Evolutionary conservation across 2,888 invertebrate genomes (phyloP).

Genomic region (Dimorphilus gyrociliatus): DNA sequence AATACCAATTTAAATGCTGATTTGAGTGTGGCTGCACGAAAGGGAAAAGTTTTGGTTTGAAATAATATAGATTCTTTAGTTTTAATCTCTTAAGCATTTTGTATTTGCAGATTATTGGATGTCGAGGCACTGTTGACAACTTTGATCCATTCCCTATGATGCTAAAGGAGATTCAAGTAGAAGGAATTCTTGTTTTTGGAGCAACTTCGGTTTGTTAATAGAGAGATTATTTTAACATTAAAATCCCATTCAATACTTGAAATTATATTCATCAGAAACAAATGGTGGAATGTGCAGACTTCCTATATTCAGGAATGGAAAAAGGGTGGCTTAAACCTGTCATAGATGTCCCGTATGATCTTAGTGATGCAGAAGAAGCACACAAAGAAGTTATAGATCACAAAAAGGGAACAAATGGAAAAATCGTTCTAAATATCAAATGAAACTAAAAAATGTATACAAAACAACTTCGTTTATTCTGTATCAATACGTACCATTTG

Average conservation of each 20-base stretch:
- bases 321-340: constrained; percentile 38
- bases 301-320: constrained; percentile 33
- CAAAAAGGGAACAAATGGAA: constrained; percentile 17
- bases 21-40: constrained; percentile 32
- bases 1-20: constrained; percentile 43
- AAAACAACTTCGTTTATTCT: too few relatives aligned
- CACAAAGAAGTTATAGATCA: constrained; percentile 39
- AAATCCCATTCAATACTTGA: too few relatives aligned
- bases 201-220: too few relatives aligned
- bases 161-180: too few relatives aligned
- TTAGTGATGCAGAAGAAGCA: constrained; percentile 35
- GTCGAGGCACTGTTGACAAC: constrained; percentile 34
- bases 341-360: constrained; percentile 33
- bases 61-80: too few relatives aligned
- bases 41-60: constrained; percentile 40
- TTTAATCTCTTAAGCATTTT: too few relatives aligned
- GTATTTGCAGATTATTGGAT: constrained; percentile 34
- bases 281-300: constrained; percentile 29
- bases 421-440: constrained; percentile 20
- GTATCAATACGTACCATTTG: too few relatives aligned
- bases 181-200: too few relatives aligned
- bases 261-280: too few relatives aligned
- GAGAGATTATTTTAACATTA: too few relatives aligned
- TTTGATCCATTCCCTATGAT: too few relatives aligned
- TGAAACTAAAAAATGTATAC: too few relatives aligned